Percentiles rank a stretch among this genome's conserved stretches.
These are phyloP conservation scores for Pelvicachromis taeniatus DNA, from an alignment of 2,113 vertebrate genomes.

Conservation along the genomic window DNA sequence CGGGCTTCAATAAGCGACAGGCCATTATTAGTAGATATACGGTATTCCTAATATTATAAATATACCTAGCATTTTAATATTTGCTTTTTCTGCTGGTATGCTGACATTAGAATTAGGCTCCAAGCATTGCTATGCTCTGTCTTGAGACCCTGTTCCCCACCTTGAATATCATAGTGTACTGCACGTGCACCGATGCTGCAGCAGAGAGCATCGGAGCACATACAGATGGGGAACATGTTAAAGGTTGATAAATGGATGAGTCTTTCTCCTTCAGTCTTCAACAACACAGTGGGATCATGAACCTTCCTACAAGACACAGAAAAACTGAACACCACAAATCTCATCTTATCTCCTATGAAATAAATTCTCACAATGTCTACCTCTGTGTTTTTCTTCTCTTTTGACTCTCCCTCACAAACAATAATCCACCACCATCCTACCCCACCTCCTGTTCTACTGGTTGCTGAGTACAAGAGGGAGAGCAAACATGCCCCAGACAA, in stretches of 20 bases:
- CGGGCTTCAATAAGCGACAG: too few species aligned
- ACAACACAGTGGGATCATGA: conserved; percentile 20
- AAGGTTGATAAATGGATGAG: neutral
- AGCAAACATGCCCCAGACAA: conserved; percentile 51
- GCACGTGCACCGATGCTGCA: neutral
- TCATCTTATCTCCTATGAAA: conserved; percentile 45
- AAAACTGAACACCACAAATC: conserved; percentile 3
- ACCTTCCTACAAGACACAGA: conserved; percentile 12
- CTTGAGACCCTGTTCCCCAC: neutral
- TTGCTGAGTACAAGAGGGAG: conserved; percentile 12
- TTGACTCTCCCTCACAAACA: conserved; percentile 32
- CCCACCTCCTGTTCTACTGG: neutral
- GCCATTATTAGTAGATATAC: too few species aligned
- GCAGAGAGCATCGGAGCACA: neutral
- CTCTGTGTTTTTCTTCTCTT: neutral
- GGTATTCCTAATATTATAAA: neutral
- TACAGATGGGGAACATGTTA: neutral
- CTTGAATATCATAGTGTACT: neutral
- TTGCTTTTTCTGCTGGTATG: neutral
- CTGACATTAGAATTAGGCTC: neutral
- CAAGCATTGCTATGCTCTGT: neutral
- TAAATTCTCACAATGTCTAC: conserved; percentile 13
- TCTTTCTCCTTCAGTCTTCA: neutral
- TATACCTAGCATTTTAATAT: neutral
- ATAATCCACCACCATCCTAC: conserved; percentile 25